A percentile compares a stretch with the other conserved stretches of the same genome.
Evolutionary conservation across 2,797 vertebrate species (phyloP).

Genomic region (Pseudomugil gertrudae): DNA sequence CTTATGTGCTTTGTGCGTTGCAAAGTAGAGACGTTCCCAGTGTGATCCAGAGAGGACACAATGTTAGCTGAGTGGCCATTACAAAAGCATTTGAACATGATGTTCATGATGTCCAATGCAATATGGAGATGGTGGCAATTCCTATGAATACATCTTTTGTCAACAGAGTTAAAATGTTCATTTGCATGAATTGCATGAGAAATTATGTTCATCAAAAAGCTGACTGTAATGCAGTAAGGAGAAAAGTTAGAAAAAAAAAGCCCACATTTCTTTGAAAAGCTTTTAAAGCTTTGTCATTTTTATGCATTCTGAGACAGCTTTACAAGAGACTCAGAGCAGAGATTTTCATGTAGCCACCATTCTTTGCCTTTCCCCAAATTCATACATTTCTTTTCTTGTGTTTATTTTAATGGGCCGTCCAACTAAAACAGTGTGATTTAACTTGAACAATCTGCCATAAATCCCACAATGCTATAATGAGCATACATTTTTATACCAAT

Average conservation of each 20-base stretch:
- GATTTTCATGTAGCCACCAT: slow-evolving; percentile 88
- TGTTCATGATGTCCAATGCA: slow-evolving; percentile 71
- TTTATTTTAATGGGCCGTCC: slow-evolving; percentile 73
- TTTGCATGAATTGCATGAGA: slow-evolving; percentile 98
- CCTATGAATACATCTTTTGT: slow-evolving; percentile 75
- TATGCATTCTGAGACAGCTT: slow-evolving; percentile 91
- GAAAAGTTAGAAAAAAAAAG: slow-evolving; percentile 75
- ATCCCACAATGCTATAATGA: slow-evolving; percentile 72
- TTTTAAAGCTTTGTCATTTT: slow-evolving; percentile 91
- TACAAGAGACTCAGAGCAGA: slow-evolving; percentile 88
- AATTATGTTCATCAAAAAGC: slow-evolving; percentile 84
- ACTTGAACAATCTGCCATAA: slow-evolving; percentile 67
- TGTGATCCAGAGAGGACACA: slow-evolving; percentile 66
- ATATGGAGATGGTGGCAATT: slow-evolving; percentile 75
- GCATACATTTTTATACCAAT: slow-evolving; percentile 70
- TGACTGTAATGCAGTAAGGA: slow-evolving; percentile 85
- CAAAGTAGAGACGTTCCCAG: slow-evolving; percentile 83
- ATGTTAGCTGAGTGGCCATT: slow-evolving; percentile 58
- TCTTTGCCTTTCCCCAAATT: slow-evolving; percentile 87
- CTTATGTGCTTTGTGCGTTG: slow-evolving; percentile 82
- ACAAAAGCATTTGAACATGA: slow-evolving; percentile 36
- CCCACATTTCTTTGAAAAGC: slow-evolving; percentile 87
- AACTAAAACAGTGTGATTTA: slow-evolving; percentile 54
- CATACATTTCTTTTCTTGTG: slow-evolving; percentile 70
- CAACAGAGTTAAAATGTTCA: slow-evolving; percentile 82